These are phyloP conservation scores for Drosophila sproati DNA, from an alignment of 1,140 invertebrate species.

Conservation along the genomic window DNA sequence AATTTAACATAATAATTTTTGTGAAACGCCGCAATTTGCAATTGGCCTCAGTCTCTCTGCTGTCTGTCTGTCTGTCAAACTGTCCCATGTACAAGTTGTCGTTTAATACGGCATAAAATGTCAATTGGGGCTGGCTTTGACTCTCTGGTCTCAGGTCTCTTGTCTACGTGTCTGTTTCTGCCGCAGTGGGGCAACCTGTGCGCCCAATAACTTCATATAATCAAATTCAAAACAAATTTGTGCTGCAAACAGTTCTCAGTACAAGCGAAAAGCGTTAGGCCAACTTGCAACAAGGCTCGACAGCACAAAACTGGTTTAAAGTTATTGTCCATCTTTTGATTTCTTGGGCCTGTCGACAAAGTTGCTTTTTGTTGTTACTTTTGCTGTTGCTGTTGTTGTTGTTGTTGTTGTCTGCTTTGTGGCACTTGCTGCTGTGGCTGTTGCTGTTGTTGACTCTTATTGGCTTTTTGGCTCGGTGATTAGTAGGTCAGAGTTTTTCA, in stretches of 20 bases:
- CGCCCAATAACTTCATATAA: conserved; percentile 62
- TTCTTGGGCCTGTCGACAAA: conserved; percentile 70
- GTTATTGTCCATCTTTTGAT: conserved; percentile 82
- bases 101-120: conserved; percentile 78
- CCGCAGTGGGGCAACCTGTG: conserved; percentile 55
- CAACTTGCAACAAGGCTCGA: conserved; percentile 69
- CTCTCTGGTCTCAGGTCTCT: not conserved
- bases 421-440: conserved; percentile 55
- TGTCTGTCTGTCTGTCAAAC: conserved; percentile 23
- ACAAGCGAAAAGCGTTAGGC: conserved; percentile 58
- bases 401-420: conserved; percentile 54
- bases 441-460: conserved; percentile 75
- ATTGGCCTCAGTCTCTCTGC: conserved; percentile 27
- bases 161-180: not conserved
- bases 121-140: conserved; percentile 66
- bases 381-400: conserved; percentile 7
- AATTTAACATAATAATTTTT: conserved; percentile 80
- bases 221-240: conserved; percentile 83
- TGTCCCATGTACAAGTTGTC: conserved; percentile 42
- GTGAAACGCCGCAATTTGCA: conserved; percentile 73
- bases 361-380: not conserved
- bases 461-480: conserved; percentile 82
- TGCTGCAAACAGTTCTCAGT: conserved; percentile 52
- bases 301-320: conserved; percentile 75
- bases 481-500: conserved; percentile 83